These are phyloP conservation scores for Craniophora ligustri DNA, from an alignment of 2,888 invertebrate species.

Conservation along the genomic window DNA sequence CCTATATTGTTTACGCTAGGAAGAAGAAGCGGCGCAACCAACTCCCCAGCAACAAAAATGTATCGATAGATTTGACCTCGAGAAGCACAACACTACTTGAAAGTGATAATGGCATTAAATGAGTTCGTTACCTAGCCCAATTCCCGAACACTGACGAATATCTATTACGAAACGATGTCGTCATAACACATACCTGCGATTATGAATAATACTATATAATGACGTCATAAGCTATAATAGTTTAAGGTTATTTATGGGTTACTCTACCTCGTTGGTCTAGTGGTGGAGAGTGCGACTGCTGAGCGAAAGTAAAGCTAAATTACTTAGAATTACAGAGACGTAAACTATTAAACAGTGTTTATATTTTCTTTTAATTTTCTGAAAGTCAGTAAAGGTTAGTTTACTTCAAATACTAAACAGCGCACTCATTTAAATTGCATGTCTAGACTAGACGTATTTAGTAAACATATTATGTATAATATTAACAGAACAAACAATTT, in stretches of 20 bases:
- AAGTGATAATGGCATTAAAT: conserved; percentile 55
- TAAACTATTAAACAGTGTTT: background rate
- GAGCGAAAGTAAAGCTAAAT: too few relatives aligned
- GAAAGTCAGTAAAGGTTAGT: background rate
- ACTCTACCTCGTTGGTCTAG: too few relatives aligned
- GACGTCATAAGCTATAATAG: background rate
- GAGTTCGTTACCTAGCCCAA: conserved; percentile 28
- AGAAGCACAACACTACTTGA: conserved; percentile 48
- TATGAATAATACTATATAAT: background rate
- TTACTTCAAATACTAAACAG: background rate
- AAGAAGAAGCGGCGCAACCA: too few relatives aligned
- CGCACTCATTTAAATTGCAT: conserved; percentile 1
- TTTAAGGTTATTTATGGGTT: too few relatives aligned
- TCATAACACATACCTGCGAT: conserved; percentile 14
- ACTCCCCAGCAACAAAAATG: too few relatives aligned
- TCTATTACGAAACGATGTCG: conserved; percentile 17
- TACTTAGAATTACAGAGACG: too few relatives aligned
- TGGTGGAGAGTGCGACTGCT: too few relatives aligned
- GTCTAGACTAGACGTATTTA: conserved; percentile 38
- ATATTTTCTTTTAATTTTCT: background rate
- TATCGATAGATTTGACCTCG: conserved; percentile 58
- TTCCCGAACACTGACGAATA: conserved; percentile 16
- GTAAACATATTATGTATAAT: conserved; percentile 24
- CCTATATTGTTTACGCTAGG: too few relatives aligned
- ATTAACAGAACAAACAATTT: conserved; percentile 22